Percentiles rank a stretch among this genome's conserved stretches.
These are phyloP conservation scores for Noctua pronuba DNA, from an alignment of 2,888 invertebrate species.

Conservation along the genomic window DNA sequence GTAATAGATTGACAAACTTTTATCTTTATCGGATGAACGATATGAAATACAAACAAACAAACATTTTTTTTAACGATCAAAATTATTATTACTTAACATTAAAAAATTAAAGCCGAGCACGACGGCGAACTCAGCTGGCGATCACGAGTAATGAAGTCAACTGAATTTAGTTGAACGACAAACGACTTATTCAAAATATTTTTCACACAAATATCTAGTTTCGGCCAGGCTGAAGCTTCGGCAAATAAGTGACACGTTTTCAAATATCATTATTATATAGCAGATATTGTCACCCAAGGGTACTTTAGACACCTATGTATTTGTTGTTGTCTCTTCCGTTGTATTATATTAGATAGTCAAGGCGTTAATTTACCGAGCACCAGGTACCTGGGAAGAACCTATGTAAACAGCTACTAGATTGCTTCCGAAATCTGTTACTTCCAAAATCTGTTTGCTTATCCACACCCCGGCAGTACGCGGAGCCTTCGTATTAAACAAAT, in stretches of 20 bases:
- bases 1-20: neutral
- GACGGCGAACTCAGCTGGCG: too few relatives aligned
- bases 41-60: neutral
- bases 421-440: slow-evolving; percentile 79
- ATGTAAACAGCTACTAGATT: slow-evolving; percentile 76
- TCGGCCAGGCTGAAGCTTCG: neutral
- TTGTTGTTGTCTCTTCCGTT: too few relatives aligned
- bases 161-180: neutral
- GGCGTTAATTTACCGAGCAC: slow-evolving; percentile 53
- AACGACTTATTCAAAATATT: neutral
- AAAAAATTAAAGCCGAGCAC: neutral
- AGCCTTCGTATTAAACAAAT: slow-evolving; percentile 76
- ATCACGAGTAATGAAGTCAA: neutral
- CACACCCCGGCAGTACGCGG: slow-evolving; percentile 66
- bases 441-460: slow-evolving; percentile 76
- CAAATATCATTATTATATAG: neutral
- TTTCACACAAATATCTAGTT: too few relatives aligned
- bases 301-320: neutral
- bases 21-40: neutral
- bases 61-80: neutral
- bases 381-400: slow-evolving; percentile 68
- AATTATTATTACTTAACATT: neutral
- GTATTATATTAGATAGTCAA: slow-evolving; percentile 16
- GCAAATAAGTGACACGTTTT: neutral
- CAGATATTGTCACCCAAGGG: neutral